A percentile compares a stretch with the other conserved stretches of the same genome.
These are phyloP conservation scores for Cynodonichthys magdalenae DNA, from an alignment of 2,797 vertebrate genomes.

Conservation along the genomic window DNA sequence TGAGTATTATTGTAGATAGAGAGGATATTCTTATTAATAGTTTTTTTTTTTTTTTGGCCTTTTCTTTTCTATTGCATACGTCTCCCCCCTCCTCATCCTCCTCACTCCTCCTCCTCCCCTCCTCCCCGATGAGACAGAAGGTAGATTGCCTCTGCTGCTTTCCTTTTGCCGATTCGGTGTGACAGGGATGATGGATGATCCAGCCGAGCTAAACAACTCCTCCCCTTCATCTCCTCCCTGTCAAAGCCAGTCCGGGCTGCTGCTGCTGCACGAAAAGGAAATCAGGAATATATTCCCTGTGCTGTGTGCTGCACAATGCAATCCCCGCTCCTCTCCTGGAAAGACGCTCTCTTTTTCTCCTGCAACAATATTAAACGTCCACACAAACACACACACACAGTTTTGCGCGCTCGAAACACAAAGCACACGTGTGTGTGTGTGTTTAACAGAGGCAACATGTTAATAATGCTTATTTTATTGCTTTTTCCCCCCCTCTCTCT, in stretches of 20 bases:
- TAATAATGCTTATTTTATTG: constrained; percentile 69
- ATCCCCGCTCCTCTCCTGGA: constrained; percentile 47
- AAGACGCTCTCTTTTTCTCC: constrained; percentile 38
- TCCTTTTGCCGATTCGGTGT: constrained; percentile 91
- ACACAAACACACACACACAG: constrained; percentile 20
- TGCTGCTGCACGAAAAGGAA: constrained; percentile 80
- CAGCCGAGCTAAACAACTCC: constrained; percentile 88
- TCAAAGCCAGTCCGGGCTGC: constrained; percentile 87
- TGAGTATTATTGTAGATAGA: constrained; percentile 78
- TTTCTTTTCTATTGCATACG: neutral
- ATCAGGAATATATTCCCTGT: constrained; percentile 80
- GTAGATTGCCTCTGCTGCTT: constrained; percentile 89
- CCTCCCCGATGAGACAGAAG: constrained; percentile 89
- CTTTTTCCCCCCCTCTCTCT: constrained; percentile 1
- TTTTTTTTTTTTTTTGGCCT: constrained; percentile 64
- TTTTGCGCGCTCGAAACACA: constrained; percentile 31
- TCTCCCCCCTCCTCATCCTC: neutral
- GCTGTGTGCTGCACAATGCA: constrained; percentile 70
- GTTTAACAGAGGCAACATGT: constrained; percentile 64
- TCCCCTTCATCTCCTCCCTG: constrained; percentile 90
- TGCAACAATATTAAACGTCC: constrained; percentile 73
- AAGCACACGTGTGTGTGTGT: neutral
- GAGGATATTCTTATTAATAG: constrained; percentile 95
- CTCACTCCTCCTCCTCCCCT: neutral
- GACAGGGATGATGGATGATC: constrained; percentile 99